Base-by-base conservation (phyloP, 2,113 vertebrate species). In the Stigmatopora nigra region DNA sequence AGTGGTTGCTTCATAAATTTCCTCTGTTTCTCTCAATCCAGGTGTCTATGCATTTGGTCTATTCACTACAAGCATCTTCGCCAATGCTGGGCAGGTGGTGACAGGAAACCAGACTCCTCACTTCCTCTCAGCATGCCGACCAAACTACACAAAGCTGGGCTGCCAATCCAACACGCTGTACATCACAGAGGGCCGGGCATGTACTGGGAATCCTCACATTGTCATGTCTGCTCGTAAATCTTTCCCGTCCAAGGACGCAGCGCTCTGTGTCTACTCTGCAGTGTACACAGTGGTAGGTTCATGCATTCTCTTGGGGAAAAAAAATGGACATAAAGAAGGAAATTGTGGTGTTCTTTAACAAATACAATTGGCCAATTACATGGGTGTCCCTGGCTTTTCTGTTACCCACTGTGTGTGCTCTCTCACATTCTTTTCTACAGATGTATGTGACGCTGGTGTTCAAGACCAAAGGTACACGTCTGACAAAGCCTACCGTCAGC, bases 381-480 rank as follows among this genome's bases (percentile, higher is more conserved):
- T n/a, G n/a, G n/a, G n/a, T n/a, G n/a, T n/a, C n/a, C n/a, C n/a
- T n/a, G 58, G 78, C 51, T 73, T 20, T 63, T 66, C 60, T 66
- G 71, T 49, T 20, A 63, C 11, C 17, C 16, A 36, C 67, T 70
- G 69, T 80, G 70, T 31, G 12, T 44, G 19, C 22, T 67, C 61
- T 67, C 69, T 57, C 69, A 16, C 69, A 0, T 14, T 12, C 35
- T 48, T 64, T 41, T 67, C 59, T 36, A 41, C 87, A 96, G 94
- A 95, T 96, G 93, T 96, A 96, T 47, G 91, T 96, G 81, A 96
- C 93, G 0, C 84, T 93, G 44, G 91, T 93, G 62, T 92, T 94
- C 77, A 90, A 84, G 61, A 90, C 93, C 79, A 94, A 93, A 87
- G 94, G 94, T 61, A 95, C 94, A 3, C 89, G 93, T 52, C 85